These are phyloP conservation scores for Panurus biarmicus DNA, from an alignment of 2,113 vertebrate genomes.

Conservation along the genomic window DNA sequence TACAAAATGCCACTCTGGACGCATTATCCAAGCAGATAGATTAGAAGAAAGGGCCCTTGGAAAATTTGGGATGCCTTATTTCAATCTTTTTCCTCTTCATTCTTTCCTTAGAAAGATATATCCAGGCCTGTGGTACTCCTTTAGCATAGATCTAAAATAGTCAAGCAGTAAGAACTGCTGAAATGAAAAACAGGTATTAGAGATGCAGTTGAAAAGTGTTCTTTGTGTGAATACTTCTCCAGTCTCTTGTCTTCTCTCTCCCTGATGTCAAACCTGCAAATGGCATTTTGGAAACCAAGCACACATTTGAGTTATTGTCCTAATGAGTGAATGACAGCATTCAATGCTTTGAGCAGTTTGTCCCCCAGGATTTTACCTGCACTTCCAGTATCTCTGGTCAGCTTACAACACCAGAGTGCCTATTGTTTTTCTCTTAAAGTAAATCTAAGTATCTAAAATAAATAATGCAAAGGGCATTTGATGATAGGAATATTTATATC, in stretches of 20 bases:
- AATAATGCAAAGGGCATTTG: not conserved
- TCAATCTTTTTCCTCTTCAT: not conserved
- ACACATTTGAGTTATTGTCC: not conserved
- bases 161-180: not conserved
- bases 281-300: not conserved
- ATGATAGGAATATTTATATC: not conserved
- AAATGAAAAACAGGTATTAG: not conserved
- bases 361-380: not conserved
- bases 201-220: not conserved
- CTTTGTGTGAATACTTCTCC: not conserved
- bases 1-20: slow-evolving; percentile 87
- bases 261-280: not conserved
- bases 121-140: not conserved
- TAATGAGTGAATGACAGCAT: not conserved
- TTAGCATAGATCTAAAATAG: not conserved
- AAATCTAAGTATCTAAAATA: not conserved
- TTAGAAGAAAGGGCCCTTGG: slow-evolving; percentile 73
- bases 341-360: not conserved
- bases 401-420: not conserved
- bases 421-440: not conserved
- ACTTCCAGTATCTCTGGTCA: not conserved
- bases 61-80: slow-evolving; percentile 66
- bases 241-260: not conserved
- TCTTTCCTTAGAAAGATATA: not conserved
- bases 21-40: slow-evolving; percentile 79